phyloP scores from a whole-genome alignment of 2,888 invertebrate genomes.

The Halocaridina rubra region DNA sequence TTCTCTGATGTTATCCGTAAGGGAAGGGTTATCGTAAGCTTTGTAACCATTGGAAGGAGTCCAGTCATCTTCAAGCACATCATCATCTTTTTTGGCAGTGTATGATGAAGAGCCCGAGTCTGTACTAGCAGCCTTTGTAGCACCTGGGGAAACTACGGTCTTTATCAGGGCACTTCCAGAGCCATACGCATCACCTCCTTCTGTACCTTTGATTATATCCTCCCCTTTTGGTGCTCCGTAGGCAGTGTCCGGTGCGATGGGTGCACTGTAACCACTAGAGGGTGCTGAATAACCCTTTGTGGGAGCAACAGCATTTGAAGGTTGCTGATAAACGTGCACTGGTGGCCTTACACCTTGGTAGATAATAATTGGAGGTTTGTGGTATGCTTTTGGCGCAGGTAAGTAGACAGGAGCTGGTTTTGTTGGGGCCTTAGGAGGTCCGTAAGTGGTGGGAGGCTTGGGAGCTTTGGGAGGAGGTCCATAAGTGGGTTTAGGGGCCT shows the following conservation, averaged over 20 bases:
- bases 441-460: conserved; percentile 15
- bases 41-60: conserved; percentile 29
- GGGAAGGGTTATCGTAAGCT: conserved; percentile 15
- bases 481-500: not conserved
- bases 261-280: not conserved
- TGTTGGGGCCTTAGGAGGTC: conserved; percentile 24
- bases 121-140: not conserved
- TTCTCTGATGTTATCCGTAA: not conserved
- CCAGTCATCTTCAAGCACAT: conserved; percentile 7
- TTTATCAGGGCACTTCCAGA: not conserved
- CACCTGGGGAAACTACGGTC: not conserved
- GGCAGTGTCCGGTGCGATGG: not conserved
- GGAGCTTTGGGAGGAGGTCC: conserved; percentile 7
- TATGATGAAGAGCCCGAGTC: not conserved
- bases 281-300: not conserved
- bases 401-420: conserved; percentile 64
- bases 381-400: conserved; percentile 66
- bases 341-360: conserved; percentile 68
- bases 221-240: conserved; percentile 62
- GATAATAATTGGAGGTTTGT: conserved; percentile 68
- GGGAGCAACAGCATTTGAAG: conserved; percentile 25
- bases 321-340: conserved; percentile 68
- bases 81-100: not conserved
- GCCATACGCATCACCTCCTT: not conserved
- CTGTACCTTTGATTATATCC: conserved; percentile 47